phyloP scores from a whole-genome alignment of 2,797 vertebrate genomes.

The Coendou prehensilis region DNA sequence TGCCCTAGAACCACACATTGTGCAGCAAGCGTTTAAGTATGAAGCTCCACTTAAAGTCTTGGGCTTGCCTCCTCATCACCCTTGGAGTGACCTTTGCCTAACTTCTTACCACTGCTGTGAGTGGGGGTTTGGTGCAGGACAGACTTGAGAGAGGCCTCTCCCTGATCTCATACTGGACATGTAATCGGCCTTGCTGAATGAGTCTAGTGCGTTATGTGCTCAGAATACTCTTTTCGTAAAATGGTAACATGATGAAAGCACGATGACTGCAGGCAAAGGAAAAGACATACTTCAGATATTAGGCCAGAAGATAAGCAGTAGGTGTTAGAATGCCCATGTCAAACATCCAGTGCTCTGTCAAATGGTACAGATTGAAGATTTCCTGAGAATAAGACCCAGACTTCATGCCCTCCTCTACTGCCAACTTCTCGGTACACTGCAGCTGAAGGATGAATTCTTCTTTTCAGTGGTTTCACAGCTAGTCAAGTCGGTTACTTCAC shows the following conservation, averaged over 20 bases:
- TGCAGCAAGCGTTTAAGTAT: neutral
- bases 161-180: neutral
- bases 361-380: neutral
- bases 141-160: neutral
- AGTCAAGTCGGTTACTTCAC: neutral
- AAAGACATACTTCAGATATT: neutral
- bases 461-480: rapidly evolving
- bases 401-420: neutral
- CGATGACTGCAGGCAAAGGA: neutral
- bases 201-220: neutral
- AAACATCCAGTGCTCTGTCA: neutral
- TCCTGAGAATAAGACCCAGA: neutral
- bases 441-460: neutral
- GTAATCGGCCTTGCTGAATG: neutral
- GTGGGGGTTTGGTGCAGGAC: neutral
- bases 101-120: neutral
- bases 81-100: neutral
- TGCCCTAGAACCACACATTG: neutral
- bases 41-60: neutral
- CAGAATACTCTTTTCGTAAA: neutral
- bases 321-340: neutral
- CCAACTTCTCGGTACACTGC: neutral
- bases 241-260: neutral
- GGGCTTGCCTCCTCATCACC: neutral
- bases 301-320: neutral